A percentile compares a stretch with the other conserved stretches of the same genome.
These are phyloP conservation scores for Endotricha flammealis DNA, from an alignment of 2,888 invertebrate genomes.

Conservation along the genomic window DNA sequence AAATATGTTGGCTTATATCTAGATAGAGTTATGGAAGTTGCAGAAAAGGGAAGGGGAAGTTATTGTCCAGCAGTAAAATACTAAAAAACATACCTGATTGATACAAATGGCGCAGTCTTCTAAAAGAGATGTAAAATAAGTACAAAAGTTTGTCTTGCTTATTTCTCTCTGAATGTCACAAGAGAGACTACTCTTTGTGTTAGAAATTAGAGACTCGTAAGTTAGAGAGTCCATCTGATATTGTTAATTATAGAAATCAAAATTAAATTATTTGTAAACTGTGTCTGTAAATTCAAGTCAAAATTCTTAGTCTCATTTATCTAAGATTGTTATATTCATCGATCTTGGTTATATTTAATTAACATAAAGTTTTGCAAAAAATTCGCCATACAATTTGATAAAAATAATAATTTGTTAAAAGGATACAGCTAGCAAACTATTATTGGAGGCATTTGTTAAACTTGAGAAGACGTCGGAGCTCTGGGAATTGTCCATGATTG, in stretches of 20 bases:
- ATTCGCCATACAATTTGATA: no score
- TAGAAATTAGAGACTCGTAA: slow-evolving; percentile 38
- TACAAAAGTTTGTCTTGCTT: slow-evolving; percentile 27
- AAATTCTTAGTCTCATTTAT: no score
- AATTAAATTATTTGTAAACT: no score
- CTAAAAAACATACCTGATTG: slow-evolving; percentile 41
- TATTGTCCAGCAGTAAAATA: no score
- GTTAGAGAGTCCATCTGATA: slow-evolving; percentile 33
- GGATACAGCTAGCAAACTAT: slow-evolving; percentile 15
- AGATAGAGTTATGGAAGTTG: no score
- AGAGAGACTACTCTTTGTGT: slow-evolving; percentile 35
- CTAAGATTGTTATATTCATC: no score
- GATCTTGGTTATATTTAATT: no score
- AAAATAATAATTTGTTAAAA: no score
- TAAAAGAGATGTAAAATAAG: slow-evolving; percentile 35
- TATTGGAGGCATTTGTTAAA: slow-evolving; percentile 26
- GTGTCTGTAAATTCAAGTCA: no score
- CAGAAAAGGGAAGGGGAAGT: no score
- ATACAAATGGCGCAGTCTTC: slow-evolving; percentile 46
- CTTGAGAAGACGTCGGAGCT: slow-evolving; percentile 47
- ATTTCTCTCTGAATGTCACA: slow-evolving; percentile 22
- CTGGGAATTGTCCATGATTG: slow-evolving; percentile 51
- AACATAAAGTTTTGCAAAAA: no score
- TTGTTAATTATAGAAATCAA: background rate
- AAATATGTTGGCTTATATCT: no score